Evolutionary conservation across 2,888 invertebrate genomes (phyloP).

Genomic region (Marronus borbonicus): DNA sequence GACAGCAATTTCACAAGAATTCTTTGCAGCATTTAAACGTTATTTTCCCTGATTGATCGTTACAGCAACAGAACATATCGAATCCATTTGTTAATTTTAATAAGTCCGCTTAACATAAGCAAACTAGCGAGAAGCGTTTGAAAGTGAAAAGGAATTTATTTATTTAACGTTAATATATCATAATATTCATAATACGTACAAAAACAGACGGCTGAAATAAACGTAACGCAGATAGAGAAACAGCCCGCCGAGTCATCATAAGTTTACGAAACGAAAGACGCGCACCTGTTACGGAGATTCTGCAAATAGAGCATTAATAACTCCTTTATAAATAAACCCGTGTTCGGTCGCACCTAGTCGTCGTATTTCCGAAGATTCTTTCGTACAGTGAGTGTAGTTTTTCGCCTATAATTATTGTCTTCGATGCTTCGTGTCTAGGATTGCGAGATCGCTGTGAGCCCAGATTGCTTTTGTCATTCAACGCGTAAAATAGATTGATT

Average conservation of each 20-base stretch:
- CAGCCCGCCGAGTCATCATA: background rate
- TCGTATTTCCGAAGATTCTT: constrained; percentile 24
- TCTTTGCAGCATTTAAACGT: no score
- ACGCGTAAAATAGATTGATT: background rate
- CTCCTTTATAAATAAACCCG: constrained; percentile 30
- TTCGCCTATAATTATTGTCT: constrained; percentile 11
- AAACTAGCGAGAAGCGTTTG: no score
- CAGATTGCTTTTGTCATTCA: background rate
- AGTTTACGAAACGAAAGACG: background rate
- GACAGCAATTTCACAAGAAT: no score
- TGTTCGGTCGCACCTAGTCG: constrained; percentile 21
- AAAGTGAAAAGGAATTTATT: no score
- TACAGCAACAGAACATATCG: no score
- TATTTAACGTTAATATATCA: no score
- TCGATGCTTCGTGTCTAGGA: background rate
- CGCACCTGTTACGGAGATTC: constrained; percentile 16
- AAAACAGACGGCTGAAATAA: background rate
- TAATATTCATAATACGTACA: no score
- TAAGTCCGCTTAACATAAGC: constrained; percentile 8
- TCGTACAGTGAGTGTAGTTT: constrained; percentile 17
- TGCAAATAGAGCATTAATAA: constrained; percentile 29
- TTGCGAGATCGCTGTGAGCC: background rate
- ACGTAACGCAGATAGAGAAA: background rate
- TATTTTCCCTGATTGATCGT: background rate
- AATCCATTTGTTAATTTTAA: no score